Conservation (phyloP, 2,888 invertebrate species). For the Idaea aversata region DNA sequence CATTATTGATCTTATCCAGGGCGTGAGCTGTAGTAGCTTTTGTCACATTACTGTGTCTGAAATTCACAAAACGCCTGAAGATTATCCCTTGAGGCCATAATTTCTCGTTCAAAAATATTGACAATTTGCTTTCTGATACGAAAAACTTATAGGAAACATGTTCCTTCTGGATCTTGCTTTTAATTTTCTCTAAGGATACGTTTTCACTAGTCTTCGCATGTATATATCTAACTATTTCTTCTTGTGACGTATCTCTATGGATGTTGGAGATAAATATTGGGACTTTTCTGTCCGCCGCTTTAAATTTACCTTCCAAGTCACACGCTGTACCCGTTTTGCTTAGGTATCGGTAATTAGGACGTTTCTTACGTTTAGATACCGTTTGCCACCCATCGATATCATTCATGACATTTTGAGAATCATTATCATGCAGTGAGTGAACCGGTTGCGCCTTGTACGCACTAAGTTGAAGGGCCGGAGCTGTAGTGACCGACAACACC, state of each 20-base stretch:
- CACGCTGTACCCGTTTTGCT: constrained; percentile 13
- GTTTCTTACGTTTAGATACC: constrained; percentile 6
- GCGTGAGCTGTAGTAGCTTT: neutral
- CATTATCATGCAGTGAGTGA: neutral
- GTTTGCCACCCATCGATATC: constrained; percentile 3
- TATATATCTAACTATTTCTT: constrained; percentile 28
- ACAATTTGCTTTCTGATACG: constrained; percentile 24
- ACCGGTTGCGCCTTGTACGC: neutral
- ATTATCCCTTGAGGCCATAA: constrained; percentile 30
- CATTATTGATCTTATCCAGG: neutral
- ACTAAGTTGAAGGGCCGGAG: no score
- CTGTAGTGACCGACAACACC: neutral
- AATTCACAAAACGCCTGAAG: constrained; percentile 10
- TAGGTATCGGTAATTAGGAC: constrained; percentile 10
- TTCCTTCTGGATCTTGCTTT: constrained; percentile 10
- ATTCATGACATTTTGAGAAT: no score
- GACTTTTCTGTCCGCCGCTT: constrained; percentile 26
- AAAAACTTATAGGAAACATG: constrained; percentile 30
- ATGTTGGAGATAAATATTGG: constrained; percentile 32
- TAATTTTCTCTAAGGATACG: constrained; percentile 15
- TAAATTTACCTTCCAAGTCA: constrained; percentile 19
- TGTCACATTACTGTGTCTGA: constrained; percentile 7
- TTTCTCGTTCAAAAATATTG: constrained; percentile 24
- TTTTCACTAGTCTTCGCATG: constrained; percentile 20
- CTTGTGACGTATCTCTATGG: constrained; percentile 21